phyloP scores from a whole-genome alignment of 1,140 invertebrate species.

The Drosophila pandora region DNA sequence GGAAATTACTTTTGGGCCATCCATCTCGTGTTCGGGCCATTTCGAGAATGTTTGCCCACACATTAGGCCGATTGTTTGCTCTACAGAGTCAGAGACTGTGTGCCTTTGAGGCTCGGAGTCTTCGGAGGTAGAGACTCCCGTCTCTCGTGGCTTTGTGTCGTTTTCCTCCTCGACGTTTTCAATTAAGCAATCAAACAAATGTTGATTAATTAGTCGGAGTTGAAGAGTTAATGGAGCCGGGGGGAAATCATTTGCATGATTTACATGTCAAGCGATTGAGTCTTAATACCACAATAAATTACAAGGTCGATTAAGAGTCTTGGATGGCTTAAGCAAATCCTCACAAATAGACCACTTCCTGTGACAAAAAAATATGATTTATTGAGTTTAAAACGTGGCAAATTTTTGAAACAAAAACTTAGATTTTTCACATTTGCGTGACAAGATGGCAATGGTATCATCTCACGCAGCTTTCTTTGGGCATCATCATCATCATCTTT shows the following conservation, averaged over 20 bases:
- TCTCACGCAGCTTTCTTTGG: slow-evolving; percentile 36
- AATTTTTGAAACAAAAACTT: slow-evolving; percentile 15
- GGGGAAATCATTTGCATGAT: slow-evolving; percentile 36
- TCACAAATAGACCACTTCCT: slow-evolving; percentile 7
- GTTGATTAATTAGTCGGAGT: slow-evolving; percentile 71
- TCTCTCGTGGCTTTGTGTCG: slow-evolving; percentile 12
- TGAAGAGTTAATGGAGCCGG: slow-evolving; percentile 48
- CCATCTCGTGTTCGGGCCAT: slow-evolving; percentile 26
- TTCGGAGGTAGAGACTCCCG: neutral
- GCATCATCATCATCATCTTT: slow-evolving; percentile 24
- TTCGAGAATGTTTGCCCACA: slow-evolving; percentile 52
- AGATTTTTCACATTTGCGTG: slow-evolving; percentile 6
- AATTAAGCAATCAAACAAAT: slow-evolving; percentile 73
- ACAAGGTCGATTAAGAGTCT: slow-evolving; percentile 16
- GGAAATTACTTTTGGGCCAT: slow-evolving; percentile 69
- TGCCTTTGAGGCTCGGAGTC: neutral
- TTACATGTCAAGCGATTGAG: slow-evolving; percentile 55
- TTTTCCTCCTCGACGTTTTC: slow-evolving; percentile 25
- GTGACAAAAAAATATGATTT: slow-evolving; percentile 11
- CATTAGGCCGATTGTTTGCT: slow-evolving; percentile 52
- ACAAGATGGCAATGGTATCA: slow-evolving; percentile 21
- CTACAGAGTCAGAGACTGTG: neutral
- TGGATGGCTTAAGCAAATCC: neutral
- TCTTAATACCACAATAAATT: slow-evolving; percentile 20
- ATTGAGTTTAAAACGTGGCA: neutral